Conservation (phyloP, 2,888 invertebrate species). For the Clivina fossor region DNA sequence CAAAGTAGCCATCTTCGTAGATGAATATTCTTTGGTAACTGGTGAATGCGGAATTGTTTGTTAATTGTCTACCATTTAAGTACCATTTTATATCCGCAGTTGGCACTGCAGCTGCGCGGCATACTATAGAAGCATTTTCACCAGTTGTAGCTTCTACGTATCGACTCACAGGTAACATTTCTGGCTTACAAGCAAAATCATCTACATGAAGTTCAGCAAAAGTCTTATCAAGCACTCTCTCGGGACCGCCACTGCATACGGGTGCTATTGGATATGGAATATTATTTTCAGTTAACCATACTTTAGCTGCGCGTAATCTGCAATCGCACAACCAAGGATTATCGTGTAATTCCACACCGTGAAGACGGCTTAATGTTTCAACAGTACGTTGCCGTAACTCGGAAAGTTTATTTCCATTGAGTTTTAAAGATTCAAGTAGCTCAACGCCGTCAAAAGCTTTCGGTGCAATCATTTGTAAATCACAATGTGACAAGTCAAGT, state of each 20-base stretch:
- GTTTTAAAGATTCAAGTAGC: slow-evolving; percentile 73
- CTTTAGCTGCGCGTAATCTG: slow-evolving; percentile 74
- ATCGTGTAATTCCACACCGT: slow-evolving; percentile 80
- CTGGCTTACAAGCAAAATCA: slow-evolving; percentile 85
- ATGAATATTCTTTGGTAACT: slow-evolving; percentile 76
- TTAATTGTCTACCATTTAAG: slow-evolving; percentile 77
- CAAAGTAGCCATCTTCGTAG: slow-evolving; percentile 73
- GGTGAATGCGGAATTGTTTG: slow-evolving; percentile 77
- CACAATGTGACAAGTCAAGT: slow-evolving; percentile 81
- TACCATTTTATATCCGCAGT: slow-evolving; percentile 83
- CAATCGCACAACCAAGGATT: slow-evolving; percentile 92
- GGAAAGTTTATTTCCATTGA: slow-evolving; percentile 78
- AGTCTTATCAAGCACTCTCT: slow-evolving; percentile 67
- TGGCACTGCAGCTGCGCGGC: slow-evolving; percentile 79
- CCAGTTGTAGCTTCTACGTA: slow-evolving; percentile 79
- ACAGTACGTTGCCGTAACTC: slow-evolving; percentile 73
- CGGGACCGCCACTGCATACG: slow-evolving; percentile 71
- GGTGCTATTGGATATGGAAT: slow-evolving; percentile 78
- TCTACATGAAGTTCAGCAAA: slow-evolving; percentile 77
- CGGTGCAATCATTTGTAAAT: slow-evolving; percentile 75
- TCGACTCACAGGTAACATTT: slow-evolving; percentile 72
- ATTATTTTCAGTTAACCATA: slow-evolving; percentile 78
- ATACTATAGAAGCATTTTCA: slow-evolving; percentile 82
- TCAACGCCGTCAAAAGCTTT: slow-evolving; percentile 77
- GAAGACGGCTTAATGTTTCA: slow-evolving; percentile 71